Base-by-base conservation (phyloP, 2,113 vertebrate genomes). In the Pandion haliaetus region DNA sequence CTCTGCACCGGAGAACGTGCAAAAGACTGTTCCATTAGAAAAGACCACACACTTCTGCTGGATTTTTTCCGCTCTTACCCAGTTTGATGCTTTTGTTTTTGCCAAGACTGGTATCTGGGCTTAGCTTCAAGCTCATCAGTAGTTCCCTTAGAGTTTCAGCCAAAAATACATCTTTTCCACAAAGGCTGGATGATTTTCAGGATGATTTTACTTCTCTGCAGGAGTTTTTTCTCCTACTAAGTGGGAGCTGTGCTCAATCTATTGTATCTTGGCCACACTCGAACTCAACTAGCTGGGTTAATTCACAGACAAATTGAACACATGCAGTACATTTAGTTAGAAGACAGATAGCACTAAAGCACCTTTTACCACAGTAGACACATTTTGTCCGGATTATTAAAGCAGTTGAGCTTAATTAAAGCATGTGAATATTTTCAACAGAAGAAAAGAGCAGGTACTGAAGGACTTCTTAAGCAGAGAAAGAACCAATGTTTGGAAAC, bases 161-260 rank as follows among this genome's bases (percentile, higher is more conserved):
- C 97, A 87, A 76, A 95, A 94, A 88, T 82, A 82, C 93, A 93
- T 96, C 96, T 97, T 96, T 97, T 96, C 95, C 95, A 95, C 96
- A 95, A 93, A 90, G 74, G 67, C 95, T 98, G 97, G 96, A 92
- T 89, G 42, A 44, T 55, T 72, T 97, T 96, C 97, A 96, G 82
- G 89, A 96, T 86, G 95, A 95, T 82, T 90, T 96, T 91, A 86
- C 80, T 96, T 93, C 97, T 79, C 86, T 0, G 40, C 88, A 90
- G 94, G 92, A 96, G 90, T 57, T 89, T 85, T 91, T 94, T 93
- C 87, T 86, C 81, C 95, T 90, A 52, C 79, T 82, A 89, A 88
- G 81, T 95, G 93, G 89, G 88, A 96, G 88, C 78, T 91, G 76
- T 90, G 76, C 82, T 94, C 88, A 89, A 49, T 61, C 81, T 90